A percentile compares a stretch with the other conserved stretches of the same genome.
phyloP scores from a whole-genome alignment of 2,113 vertebrate genomes.

The Plotosus lineatus region DNA sequence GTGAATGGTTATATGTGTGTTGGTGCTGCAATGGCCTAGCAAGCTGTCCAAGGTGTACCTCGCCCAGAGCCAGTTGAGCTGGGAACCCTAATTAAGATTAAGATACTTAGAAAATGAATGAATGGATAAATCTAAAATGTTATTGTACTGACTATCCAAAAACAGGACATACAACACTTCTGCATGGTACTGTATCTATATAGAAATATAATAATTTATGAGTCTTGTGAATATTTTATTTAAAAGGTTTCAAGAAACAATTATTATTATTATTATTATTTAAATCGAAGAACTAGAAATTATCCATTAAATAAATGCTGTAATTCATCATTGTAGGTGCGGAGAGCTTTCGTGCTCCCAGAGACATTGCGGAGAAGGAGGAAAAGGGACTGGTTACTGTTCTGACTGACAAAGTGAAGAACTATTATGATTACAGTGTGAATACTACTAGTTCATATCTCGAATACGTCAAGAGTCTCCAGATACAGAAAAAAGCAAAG shows the following conservation, averaged over 20 bases:
- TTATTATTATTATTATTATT: too few species aligned
- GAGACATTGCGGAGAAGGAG: slow-evolving; percentile 45
- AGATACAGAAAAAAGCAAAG: slow-evolving; percentile 69
- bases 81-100: too few species aligned
- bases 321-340: slow-evolving; percentile 50
- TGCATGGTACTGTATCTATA: not conserved
- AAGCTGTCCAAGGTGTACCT: too few species aligned
- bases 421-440: slow-evolving; percentile 55
- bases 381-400: slow-evolving; percentile 54
- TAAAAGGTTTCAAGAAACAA: too few species aligned
- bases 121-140: too few species aligned
- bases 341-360: slow-evolving; percentile 68
- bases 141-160: too few species aligned
- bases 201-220: not conserved
- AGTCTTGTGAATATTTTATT: not conserved
- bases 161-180: too few species aligned
- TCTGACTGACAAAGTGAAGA: slow-evolving; percentile 55
- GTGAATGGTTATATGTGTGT: too few species aligned
- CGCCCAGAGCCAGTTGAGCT: too few species aligned
- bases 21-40: too few species aligned
- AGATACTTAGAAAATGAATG: too few species aligned
- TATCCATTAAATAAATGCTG: not conserved
- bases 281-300: not conserved
- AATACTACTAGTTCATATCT: slow-evolving; percentile 55
- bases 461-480: slow-evolving; percentile 59